These are phyloP conservation scores for Cyphomyrus discorhynchus DNA, from an alignment of 2,113 vertebrate genomes.

Conservation along the genomic window DNA sequence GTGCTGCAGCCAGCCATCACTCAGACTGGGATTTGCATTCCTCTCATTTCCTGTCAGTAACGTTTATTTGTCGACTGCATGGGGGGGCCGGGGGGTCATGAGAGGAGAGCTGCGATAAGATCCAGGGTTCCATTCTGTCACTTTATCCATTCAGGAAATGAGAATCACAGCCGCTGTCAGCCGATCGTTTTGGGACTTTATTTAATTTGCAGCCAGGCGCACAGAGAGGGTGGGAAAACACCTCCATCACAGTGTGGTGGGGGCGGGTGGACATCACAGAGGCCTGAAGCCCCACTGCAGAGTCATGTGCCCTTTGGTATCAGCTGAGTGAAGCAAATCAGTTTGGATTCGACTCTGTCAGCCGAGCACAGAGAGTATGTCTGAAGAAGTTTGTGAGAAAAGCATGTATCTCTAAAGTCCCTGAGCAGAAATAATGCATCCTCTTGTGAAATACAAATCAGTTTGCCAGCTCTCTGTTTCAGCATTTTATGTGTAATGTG, in stretches of 20 bases:
- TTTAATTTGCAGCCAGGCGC: conserved; percentile 5
- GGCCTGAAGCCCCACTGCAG: neutral
- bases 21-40: conserved; percentile 39
- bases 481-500: neutral
- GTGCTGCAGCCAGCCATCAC: conserved; percentile 23
- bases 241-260: neutral
- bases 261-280: neutral
- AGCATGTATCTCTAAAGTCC: neutral
- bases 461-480: neutral
- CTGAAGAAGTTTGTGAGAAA: neutral
- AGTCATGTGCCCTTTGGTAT: neutral
- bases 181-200: conserved; percentile 3
- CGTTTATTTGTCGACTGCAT: conserved; percentile 35
- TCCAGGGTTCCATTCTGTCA: neutral
- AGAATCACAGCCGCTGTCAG: neutral
- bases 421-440: neutral
- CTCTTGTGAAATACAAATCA: neutral
- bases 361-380: neutral
- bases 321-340: neutral
- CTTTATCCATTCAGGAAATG: conserved; percentile 11
- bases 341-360: neutral
- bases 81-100: neutral
- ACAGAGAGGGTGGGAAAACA: neutral
- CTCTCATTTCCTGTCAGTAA: conserved; percentile 44
- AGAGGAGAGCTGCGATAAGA: neutral